A percentile compares a stretch with the other conserved stretches of the same genome.
Conservation (phyloP, 1,140 invertebrate genomes). For the Dendrolimus kikuchii region DNA sequence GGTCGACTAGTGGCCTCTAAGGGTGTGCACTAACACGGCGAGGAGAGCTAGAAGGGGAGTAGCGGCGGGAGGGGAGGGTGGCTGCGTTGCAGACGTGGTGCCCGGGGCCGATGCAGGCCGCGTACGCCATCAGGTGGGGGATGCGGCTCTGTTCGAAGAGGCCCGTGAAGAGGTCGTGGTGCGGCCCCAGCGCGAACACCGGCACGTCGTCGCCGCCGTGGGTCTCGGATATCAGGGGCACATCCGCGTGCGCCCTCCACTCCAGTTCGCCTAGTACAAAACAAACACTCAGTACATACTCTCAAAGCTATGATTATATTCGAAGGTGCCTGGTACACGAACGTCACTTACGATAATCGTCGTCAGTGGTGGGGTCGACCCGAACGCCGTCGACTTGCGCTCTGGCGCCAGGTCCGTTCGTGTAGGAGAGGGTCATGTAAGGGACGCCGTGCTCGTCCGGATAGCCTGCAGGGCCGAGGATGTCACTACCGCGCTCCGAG, state of each 20-base stretch:
- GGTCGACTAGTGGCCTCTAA: too few relatives aligned
- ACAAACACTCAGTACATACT: background rate
- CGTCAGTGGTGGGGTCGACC: slow-evolving; percentile 35
- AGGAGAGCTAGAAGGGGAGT: background rate
- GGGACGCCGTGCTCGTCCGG: slow-evolving; percentile 63
- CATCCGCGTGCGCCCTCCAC: slow-evolving; percentile 47
- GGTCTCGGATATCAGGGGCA: slow-evolving; percentile 25
- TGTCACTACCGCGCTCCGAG: slow-evolving; percentile 68
- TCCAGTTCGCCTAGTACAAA: slow-evolving; percentile 29
- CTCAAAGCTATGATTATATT: too few relatives aligned
- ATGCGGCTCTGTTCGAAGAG: slow-evolving; percentile 1
- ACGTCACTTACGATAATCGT: slow-evolving; percentile 39
- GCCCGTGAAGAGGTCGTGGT: slow-evolving; percentile 1
- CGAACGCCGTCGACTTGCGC: slow-evolving; percentile 37
- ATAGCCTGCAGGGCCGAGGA: slow-evolving; percentile 63
- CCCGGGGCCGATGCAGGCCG: slow-evolving; percentile 4
- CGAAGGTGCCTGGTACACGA: too few relatives aligned
- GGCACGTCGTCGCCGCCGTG: slow-evolving; percentile 78
- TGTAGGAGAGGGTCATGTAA: slow-evolving; percentile 81
- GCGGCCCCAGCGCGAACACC: slow-evolving; percentile 72
- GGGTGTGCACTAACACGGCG: too few relatives aligned
- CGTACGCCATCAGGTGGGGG: slow-evolving; percentile 2
- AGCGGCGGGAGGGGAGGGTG: background rate
- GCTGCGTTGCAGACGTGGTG: slow-evolving; percentile 1
- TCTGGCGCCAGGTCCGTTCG: slow-evolving; percentile 80